Base-by-base conservation (phyloP, 2,888 invertebrate species). In the Scaptomyza reducta region DNA sequence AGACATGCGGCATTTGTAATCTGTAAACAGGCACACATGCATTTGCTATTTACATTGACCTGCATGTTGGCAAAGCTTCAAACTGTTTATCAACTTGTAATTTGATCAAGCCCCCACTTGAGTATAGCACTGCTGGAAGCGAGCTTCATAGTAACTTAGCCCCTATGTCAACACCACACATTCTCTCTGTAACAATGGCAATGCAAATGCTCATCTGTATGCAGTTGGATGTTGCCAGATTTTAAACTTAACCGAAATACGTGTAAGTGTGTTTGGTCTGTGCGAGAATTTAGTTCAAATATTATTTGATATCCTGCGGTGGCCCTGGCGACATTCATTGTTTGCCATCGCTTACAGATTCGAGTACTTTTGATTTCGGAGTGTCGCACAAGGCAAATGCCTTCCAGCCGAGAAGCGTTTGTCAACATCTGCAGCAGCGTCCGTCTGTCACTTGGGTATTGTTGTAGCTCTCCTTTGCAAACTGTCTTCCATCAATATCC, bases 271-370 rank as follows among this genome's bases (percentile, higher is more conserved):
- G 40, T 29, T 29, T 42, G 35, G 27, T 16, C 45, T 50, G 16
- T 47, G 66, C 74, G 61, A 63, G 66, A 69, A 75, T 70, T 68
- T 61, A 76, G 79, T 70, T 74, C 82, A 87, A 83, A 83, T 87
- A 83, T 87, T 83, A 81, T 87, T 85, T 81, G 87, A 79, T 85
- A 81, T 87, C 86, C 82, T 77, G 87, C 82, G 87, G 85, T 76
- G 77, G 54, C 62, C 58, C 66, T 74, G 77, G 53, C 66, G 56
- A 50, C 79, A 79, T 65, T 77, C 84, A 80, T 84, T 83, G 87
- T 87, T 83, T 83, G 85, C 85, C 65, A 62, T 58, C 70, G 76
- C 87, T 73, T 78, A 71, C 50, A 63, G 68, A 67, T 70, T 78
- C 71, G 33, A 49, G 33, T 57, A 77, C 83, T 79, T 87, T 76